A percentile compares a stretch with the other conserved stretches of the same genome.
phyloP scores from a whole-genome alignment of 30 jellyfish, hydroid and myxozoan species.

The Aurelia sp. region DNA sequence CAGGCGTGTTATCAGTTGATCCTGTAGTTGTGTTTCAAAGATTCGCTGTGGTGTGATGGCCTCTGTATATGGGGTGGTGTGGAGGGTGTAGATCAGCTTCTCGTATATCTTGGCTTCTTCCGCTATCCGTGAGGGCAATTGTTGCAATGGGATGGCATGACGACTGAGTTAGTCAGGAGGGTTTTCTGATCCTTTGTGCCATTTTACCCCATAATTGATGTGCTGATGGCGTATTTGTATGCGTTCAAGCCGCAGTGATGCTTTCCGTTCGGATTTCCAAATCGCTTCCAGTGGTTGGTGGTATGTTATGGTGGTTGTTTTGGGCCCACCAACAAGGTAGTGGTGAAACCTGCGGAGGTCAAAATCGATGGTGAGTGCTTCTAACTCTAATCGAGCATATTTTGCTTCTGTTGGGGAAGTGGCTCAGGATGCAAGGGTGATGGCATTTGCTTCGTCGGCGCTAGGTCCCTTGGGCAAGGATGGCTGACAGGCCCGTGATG shows the following conservation, averaged over 20 bases:
- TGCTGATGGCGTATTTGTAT: too few species aligned
- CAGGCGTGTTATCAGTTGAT: background rate
- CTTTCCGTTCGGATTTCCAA: background rate
- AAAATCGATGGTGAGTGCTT: too few species aligned
- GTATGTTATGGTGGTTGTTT: too few species aligned
- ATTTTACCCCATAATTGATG: too few species aligned
- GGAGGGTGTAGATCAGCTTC: constrained; percentile 16
- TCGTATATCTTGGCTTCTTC: constrained; percentile 9
- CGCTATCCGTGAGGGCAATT: background rate
- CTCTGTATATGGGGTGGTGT: constrained; percentile 49
- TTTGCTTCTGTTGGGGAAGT: constrained; percentile 42
- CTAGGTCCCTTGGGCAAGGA: constrained; percentile 16
- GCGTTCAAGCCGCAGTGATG: too few species aligned
- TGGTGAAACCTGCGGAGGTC: too few species aligned
- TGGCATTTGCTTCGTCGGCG: constrained; percentile 31
- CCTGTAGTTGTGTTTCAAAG: constrained; percentile 5
- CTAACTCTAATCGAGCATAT: constrained; percentile 41
- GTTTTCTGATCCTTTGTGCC: constrained; percentile 10
- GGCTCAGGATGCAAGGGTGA: constrained; percentile 53
- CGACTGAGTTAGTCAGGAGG: constrained; percentile 60
- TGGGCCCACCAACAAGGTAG: too few species aligned
- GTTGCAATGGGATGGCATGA: constrained; percentile 25
- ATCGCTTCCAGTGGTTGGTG: background rate
- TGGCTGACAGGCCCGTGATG: too few species aligned
- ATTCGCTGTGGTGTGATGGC: constrained; percentile 34